Conservation (phyloP, 92 coral and sea anemone species). For the Desmophyllum pertusum region DNA sequence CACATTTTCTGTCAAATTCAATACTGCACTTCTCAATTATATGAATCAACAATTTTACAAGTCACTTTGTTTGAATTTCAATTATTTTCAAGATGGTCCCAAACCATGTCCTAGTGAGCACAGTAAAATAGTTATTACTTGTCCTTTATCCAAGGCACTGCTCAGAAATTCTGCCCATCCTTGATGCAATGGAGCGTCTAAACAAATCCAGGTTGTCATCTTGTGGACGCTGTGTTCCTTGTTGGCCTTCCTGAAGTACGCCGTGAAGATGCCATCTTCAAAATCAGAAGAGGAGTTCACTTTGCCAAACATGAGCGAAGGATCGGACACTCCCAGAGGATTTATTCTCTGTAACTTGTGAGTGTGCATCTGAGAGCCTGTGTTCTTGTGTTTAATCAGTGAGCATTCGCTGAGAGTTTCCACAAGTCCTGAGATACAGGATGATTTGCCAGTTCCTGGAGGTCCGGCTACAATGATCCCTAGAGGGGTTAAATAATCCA, state of each 20-base stretch:
- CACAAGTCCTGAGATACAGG: conserved; percentile 89
- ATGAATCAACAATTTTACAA: too few relatives aligned
- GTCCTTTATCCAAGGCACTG: conserved; percentile 92
- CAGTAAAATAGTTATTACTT: conserved; percentile 44
- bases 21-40: too few relatives aligned
- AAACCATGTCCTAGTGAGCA: too few relatives aligned
- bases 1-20: too few relatives aligned
- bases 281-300: conserved; percentile 84
- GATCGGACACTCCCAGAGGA: conserved; percentile 93
- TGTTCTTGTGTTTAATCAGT: conserved; percentile 88
- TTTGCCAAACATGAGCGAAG: conserved; percentile 93
- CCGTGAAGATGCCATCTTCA: conserved; percentile 94
- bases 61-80: too few relatives aligned
- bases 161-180: conserved; percentile 97
- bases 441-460: conserved; percentile 93
- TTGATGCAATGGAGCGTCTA: conserved; percentile 94
- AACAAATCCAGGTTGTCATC: conserved; percentile 97
- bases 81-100: too few relatives aligned
- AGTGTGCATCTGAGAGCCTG: conserved; percentile 91
- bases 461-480: conserved; percentile 94
- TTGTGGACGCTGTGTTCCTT: conserved; percentile 95
- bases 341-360: conserved; percentile 91
- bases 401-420: conserved; percentile 93
- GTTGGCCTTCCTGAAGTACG: conserved; percentile 95
- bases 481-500: neutral